These are phyloP conservation scores for Shargacucullia verbasci DNA, from an alignment of 2,888 invertebrate genomes.

Conservation along the genomic window DNA sequence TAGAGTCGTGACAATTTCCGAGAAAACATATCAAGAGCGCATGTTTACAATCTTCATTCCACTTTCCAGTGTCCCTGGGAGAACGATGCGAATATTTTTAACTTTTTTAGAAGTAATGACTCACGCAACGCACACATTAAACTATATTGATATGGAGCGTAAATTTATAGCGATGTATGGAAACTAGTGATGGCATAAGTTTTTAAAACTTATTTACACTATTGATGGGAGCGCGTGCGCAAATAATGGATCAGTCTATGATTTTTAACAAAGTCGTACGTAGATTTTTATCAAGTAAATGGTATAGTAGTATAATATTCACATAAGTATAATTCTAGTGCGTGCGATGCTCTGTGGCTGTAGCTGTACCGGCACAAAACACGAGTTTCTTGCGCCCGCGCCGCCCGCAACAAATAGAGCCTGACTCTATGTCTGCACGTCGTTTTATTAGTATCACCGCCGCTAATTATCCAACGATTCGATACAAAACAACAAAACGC, in stretches of 20 bases:
- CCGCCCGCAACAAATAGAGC: constrained; percentile 39
- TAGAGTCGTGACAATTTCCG: constrained; percentile 70
- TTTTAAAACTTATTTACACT: constrained; percentile 30
- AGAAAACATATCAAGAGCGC: constrained; percentile 72
- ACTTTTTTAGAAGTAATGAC: constrained; percentile 65
- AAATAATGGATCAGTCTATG: constrained; percentile 13
- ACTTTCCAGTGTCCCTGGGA: constrained; percentile 73
- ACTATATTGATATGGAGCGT: constrained; percentile 39
- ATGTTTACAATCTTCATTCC: constrained; percentile 71
- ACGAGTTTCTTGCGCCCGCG: constrained; percentile 38
- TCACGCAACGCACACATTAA: constrained; percentile 61
- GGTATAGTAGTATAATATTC: constrained; percentile 9
- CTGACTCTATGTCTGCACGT: constrained; percentile 29
- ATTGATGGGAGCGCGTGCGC: constrained; percentile 15
- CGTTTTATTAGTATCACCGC: constrained; percentile 26
- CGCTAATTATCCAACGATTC: constrained; percentile 27
- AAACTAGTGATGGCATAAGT: constrained; percentile 19
- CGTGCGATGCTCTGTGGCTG: constrained; percentile 14
- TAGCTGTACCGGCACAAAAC: constrained; percentile 21
- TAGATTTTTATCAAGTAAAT: constrained; percentile 7
- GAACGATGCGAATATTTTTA: constrained; percentile 76
- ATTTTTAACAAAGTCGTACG: constrained; percentile 19
- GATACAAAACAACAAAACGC: constrained; percentile 37
- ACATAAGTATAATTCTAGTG: constrained; percentile 7
- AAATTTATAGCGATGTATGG: constrained; percentile 34